Percentiles rank a stretch among this genome's conserved stretches.
phyloP scores from a whole-genome alignment of 2,888 invertebrate species.

The Schrankia costaestrigalis region DNA sequence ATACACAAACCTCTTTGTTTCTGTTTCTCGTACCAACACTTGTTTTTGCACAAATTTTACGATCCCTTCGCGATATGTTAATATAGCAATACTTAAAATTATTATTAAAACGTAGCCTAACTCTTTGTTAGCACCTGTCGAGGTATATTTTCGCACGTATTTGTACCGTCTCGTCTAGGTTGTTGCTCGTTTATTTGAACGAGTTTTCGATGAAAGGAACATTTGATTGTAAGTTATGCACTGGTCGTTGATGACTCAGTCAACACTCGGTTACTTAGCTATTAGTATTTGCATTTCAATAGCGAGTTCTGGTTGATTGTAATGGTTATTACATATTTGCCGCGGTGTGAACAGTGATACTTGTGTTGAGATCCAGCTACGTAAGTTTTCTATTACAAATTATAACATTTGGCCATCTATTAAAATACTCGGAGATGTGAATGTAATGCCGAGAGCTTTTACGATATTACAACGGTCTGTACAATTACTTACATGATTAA shows the following conservation, averaged over 20 bases:
- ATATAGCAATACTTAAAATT: too few relatives aligned
- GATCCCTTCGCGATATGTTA: conserved; percentile 22
- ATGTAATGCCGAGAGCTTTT: conserved; percentile 7
- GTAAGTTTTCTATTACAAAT: conserved; percentile 19
- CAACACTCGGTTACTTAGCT: conserved; percentile 24
- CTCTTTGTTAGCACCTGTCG: too few relatives aligned
- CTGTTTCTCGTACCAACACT: conserved; percentile 16
- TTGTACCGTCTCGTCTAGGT: too few relatives aligned
- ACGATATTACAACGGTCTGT: conserved; percentile 7
- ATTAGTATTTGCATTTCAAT: conserved; percentile 38
- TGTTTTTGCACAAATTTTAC: conserved; percentile 29
- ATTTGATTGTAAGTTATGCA: conserved; percentile 12
- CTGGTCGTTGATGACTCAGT: conserved; percentile 30
- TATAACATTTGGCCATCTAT: conserved; percentile 6
- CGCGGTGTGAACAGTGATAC: conserved; percentile 26
- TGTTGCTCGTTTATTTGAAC: conserved; percentile 11
- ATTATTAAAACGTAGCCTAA: too few relatives aligned
- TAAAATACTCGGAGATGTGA: conserved; percentile 12
- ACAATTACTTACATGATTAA: conserved; percentile 11
- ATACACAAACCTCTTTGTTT: conserved; percentile 48
- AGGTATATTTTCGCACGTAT: conserved; percentile 10
- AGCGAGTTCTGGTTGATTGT: conserved; percentile 21
- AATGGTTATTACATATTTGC: conserved; percentile 28
- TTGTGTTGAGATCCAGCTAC: conserved; percentile 21
- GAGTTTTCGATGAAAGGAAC: conserved; percentile 13